These are phyloP conservation scores for Phaonia tiefii DNA, from an alignment of 2,888 invertebrate genomes.

Conservation along the genomic window DNA sequence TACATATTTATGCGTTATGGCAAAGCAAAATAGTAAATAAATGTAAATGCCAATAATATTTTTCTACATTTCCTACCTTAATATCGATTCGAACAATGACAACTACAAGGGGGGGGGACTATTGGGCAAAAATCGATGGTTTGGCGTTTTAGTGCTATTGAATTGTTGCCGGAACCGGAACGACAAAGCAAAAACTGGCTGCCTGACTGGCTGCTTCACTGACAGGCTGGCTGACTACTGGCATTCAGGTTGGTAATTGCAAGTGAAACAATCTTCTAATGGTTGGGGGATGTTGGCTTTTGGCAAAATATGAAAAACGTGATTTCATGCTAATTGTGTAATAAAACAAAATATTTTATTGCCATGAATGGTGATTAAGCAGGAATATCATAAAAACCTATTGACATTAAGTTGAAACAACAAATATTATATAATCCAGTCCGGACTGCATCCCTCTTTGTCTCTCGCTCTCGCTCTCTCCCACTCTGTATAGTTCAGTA, in stretches of 20 bases:
- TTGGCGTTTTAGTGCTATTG: slow-evolving; percentile 35
- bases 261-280: too few relatives aligned
- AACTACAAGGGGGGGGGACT: background rate
- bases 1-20: slow-evolving; percentile 34
- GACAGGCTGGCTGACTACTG: background rate
- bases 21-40: slow-evolving; percentile 10
- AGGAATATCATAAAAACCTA: slow-evolving; percentile 29
- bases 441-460: background rate
- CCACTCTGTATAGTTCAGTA: too few relatives aligned
- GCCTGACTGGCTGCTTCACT: too few relatives aligned
- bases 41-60: slow-evolving; percentile 49
- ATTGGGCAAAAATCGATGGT: slow-evolving; percentile 1
- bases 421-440: background rate
- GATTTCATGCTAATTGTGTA: slow-evolving; percentile 75
- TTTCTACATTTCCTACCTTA: slow-evolving; percentile 31
- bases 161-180: background rate
- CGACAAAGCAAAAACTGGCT: background rate
- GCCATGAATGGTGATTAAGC: slow-evolving; percentile 58
- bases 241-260: background rate
- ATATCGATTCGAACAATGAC: slow-evolving; percentile 29
- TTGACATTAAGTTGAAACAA: background rate
- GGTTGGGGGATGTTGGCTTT: too few relatives aligned
- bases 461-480: too few relatives aligned
- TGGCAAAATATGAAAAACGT: slow-evolving; percentile 68
- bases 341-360: slow-evolving; percentile 66